Conservation (phyloP, 2,888 invertebrate genomes). For the Rhabditoides inermis region DNA sequence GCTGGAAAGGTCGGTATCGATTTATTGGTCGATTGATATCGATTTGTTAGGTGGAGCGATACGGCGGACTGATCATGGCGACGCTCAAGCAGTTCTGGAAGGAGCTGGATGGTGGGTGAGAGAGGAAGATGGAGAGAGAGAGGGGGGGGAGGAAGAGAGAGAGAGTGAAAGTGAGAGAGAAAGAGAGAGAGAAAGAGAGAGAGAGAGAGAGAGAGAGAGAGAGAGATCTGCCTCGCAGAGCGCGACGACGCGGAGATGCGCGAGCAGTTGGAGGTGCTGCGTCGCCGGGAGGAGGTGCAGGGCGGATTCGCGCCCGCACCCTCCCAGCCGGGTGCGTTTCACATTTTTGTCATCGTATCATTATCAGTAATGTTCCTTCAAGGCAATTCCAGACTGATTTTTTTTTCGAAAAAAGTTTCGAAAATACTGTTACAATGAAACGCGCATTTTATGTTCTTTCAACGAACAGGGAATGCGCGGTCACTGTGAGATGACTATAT, state of each 20-base stretch:
- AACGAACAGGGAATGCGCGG: no score
- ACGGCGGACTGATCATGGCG: conserved; percentile 37
- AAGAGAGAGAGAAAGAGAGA: no score
- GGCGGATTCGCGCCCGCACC: conserved; percentile 20
- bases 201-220: no score
- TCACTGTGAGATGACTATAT: no score
- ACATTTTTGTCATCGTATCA: no score
- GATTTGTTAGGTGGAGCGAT: conserved; percentile 15
- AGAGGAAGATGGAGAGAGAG: not conserved
- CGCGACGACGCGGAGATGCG: conserved; percentile 34
- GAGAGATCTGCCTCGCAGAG: no score
- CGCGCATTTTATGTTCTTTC: no score
- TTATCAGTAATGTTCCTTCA: no score
- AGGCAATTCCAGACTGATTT: no score
- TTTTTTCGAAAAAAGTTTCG: no score
- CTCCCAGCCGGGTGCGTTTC: no score
- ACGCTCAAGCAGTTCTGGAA: conserved; percentile 34
- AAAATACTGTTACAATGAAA: no score
- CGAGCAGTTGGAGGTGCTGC: conserved; percentile 27
- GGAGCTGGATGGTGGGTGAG: conserved; percentile 29
- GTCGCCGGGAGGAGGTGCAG: conserved; percentile 20
- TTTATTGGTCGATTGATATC: not conserved
- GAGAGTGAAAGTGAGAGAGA: not conserved
- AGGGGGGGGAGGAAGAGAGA: not conserved
- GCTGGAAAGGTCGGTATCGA: conserved; percentile 16